Conservation (phyloP, 1,140 invertebrate species). For the Polypedilum vanderplanki region DNA sequence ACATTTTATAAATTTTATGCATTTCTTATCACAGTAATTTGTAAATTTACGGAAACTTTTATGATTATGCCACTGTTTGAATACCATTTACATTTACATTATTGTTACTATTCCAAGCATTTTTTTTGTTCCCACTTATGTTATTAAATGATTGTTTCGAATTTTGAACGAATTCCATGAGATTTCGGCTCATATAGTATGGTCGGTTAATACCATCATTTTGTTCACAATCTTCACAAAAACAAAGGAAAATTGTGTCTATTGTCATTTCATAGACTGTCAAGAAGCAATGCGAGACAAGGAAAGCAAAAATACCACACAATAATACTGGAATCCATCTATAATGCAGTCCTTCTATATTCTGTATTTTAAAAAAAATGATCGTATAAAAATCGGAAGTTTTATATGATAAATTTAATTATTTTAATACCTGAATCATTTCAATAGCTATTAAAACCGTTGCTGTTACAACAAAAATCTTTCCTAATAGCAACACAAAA, state of each 20-base stretch:
- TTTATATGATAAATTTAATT: too few relatives aligned
- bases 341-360: constrained; percentile 55
- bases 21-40: constrained; percentile 13
- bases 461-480: constrained; percentile 59
- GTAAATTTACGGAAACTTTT: background rate
- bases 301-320: constrained; percentile 59
- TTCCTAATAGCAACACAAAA: constrained; percentile 68
- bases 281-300: constrained; percentile 68
- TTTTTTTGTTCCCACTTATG: constrained; percentile 27
- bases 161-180: constrained; percentile 66
- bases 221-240: constrained; percentile 68
- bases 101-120: background rate
- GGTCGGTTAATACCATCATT: constrained; percentile 66
- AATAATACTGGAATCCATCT: constrained; percentile 61
- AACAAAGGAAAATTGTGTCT: constrained; percentile 75
- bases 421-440: constrained; percentile 56
- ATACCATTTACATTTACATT: background rate
- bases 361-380: constrained; percentile 45
- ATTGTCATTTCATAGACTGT: constrained; percentile 80
- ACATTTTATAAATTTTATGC: background rate
- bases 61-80: background rate
- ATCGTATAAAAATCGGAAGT: too few relatives aligned
- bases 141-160: constrained; percentile 51
- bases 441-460: constrained; percentile 56
- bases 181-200: constrained; percentile 66